Percentiles rank a stretch among this genome's conserved stretches.
Evolutionary conservation across 2,888 invertebrate genomes (phyloP).

Genomic region (Tubulanus polymorphus): DNA sequence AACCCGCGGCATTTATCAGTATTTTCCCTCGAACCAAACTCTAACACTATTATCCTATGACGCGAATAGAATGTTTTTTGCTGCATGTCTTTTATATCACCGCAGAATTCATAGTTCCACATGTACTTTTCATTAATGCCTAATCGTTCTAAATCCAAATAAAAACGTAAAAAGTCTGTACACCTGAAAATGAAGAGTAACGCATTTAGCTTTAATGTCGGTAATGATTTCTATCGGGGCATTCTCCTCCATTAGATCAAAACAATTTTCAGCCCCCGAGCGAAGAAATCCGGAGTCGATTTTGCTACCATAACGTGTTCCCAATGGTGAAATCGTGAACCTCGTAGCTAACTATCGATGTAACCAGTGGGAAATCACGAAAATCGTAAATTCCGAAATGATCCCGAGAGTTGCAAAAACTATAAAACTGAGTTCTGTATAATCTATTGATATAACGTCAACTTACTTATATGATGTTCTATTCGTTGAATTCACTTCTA

Average conservation of each 20-base stretch:
- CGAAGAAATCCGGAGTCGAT: too few species aligned
- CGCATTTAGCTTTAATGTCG: too few species aligned
- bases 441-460: constrained; percentile 16
- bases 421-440: too few species aligned
- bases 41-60: constrained; percentile 41
- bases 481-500: constrained; percentile 61
- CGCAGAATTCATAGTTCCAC: constrained; percentile 43
- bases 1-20: constrained; percentile 39
- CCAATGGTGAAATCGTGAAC: not conserved
- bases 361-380: too few species aligned
- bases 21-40: constrained; percentile 41
- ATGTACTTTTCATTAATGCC: constrained; percentile 44
- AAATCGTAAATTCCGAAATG: too few species aligned
- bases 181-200: too few species aligned
- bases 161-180: constrained; percentile 42
- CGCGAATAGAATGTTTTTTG: constrained; percentile 44
- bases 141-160: constrained; percentile 41
- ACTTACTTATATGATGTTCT: constrained; percentile 21
- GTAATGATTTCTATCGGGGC: too few species aligned
- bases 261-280: too few species aligned
- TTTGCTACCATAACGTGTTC: too few species aligned
- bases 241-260: too few species aligned
- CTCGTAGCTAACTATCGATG: too few species aligned
- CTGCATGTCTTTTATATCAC: constrained; percentile 36
- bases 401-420: too few species aligned